Conservation (phyloP, 2,888 invertebrate genomes). For the Drosophila acutilabella region DNA sequence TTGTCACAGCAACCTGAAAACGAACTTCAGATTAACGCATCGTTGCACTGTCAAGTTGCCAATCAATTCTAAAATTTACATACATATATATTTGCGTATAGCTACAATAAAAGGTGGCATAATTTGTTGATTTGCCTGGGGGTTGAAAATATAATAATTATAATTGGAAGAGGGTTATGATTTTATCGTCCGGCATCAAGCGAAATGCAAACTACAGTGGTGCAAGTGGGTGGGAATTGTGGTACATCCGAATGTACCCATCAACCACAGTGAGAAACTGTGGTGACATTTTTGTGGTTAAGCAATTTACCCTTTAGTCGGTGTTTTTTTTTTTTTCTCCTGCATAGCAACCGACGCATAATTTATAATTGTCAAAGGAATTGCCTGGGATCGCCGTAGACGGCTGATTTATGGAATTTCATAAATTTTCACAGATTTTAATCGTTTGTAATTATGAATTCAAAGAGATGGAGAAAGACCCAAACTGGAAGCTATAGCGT, state of each 20-base stretch:
- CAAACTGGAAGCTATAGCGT: not conserved
- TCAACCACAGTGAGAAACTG: conserved; percentile 10
- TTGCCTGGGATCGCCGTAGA: conserved; percentile 42
- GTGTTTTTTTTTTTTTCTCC: not conserved
- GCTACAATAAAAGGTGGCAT: conserved; percentile 15
- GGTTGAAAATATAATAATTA: conserved; percentile 59
- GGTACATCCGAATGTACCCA: not conserved
- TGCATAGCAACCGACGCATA: conserved; percentile 66
- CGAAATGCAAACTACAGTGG: conserved; percentile 54
- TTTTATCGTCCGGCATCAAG: conserved; percentile 32
- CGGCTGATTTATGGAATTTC: conserved; percentile 83
- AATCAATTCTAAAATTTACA: conserved; percentile 37
- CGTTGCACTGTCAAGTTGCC: conserved; percentile 59
- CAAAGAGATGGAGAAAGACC: conserved; percentile 5
- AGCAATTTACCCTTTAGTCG: conserved; percentile 67
- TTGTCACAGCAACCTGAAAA: conserved; percentile 54
- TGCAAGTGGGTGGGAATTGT: conserved; percentile 35
- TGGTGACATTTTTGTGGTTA: conserved; percentile 77
- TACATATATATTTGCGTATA: not conserved
- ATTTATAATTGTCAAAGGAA: conserved; percentile 80
- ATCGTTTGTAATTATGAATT: conserved; percentile 80
- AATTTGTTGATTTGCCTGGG: conserved; percentile 39
- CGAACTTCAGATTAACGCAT: conserved; percentile 52
- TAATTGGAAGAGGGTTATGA: conserved; percentile 13
- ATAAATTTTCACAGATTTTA: conserved; percentile 84